A percentile compares a stretch with the other conserved stretches of the same genome.
Conservation (phyloP, 2,888 invertebrate species). For the Dastarcus helophoroides region DNA sequence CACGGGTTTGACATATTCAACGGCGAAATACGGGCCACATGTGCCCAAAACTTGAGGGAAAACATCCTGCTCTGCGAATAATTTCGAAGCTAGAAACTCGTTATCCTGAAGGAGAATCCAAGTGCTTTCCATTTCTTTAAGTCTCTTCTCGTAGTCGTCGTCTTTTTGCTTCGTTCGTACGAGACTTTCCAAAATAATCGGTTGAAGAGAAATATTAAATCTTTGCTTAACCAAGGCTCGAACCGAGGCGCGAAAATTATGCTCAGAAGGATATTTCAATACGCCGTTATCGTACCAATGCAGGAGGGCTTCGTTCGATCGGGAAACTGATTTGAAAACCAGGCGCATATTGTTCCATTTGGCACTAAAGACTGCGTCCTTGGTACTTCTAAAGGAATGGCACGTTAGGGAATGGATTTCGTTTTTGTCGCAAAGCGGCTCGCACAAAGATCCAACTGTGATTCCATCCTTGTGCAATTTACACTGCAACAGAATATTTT, state of each 20-base stretch:
- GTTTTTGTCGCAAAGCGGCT: constrained; percentile 45
- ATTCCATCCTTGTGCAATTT: constrained; percentile 40
- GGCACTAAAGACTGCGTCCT: constrained; percentile 50
- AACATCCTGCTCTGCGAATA: constrained; percentile 47
- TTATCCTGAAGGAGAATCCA: constrained; percentile 54
- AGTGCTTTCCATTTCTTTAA: constrained; percentile 47
- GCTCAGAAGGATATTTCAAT: constrained; percentile 42
- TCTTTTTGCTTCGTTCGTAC: constrained; percentile 2
- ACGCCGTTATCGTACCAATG: constrained; percentile 38
- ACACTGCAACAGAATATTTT: constrained; percentile 49
- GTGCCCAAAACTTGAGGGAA: constrained; percentile 55
- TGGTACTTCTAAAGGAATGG: constrained; percentile 48
- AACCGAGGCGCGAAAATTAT: constrained; percentile 42
- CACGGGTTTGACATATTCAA: constrained; percentile 49
- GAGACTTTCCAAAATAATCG: constrained; percentile 5
- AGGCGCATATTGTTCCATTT: constrained; percentile 45
- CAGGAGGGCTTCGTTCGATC: constrained; percentile 33
- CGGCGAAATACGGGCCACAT: constrained; percentile 55
- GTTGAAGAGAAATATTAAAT: constrained; percentile 38
- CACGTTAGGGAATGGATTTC: constrained; percentile 47
- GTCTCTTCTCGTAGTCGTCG: constrained; percentile 29
- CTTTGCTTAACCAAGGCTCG: constrained; percentile 41
- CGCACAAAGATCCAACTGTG: constrained; percentile 52
- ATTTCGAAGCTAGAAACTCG: constrained; percentile 50
- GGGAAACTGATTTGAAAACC: constrained; percentile 45